Conservation (phyloP, 2,113 vertebrate genomes). For the Thunnus maccoyii region DNA sequence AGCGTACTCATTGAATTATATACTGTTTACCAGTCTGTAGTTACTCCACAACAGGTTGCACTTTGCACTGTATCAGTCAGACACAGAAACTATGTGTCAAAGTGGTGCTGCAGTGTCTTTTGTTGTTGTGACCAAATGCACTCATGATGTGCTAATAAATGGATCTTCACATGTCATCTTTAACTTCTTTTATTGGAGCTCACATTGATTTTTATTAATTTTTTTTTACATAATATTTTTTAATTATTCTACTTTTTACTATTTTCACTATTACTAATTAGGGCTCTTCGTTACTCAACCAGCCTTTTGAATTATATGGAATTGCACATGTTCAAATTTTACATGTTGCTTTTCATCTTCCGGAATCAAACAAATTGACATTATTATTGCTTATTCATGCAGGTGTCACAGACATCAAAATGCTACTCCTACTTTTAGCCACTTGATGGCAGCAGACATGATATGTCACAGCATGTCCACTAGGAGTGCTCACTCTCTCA, state of each 20-base stretch:
- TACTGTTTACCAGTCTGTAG: not conserved
- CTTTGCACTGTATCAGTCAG: not conserved
- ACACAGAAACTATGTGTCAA: not conserved
- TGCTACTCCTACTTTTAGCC: slow-evolving; percentile 51
- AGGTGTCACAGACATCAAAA: not conserved
- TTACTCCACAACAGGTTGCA: too few relatives aligned
- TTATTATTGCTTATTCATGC: too few relatives aligned
- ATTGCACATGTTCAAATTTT: not conserved
- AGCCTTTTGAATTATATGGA: not conserved
- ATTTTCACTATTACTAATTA: too few relatives aligned
- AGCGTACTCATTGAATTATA: not conserved
- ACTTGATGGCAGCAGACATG: slow-evolving; percentile 71
- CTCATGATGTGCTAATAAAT: not conserved
- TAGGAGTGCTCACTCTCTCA: slow-evolving; percentile 9
- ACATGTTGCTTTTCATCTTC: not conserved
- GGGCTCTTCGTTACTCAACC: not conserved
- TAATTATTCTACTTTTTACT: too few relatives aligned
- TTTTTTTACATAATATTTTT: too few relatives aligned
- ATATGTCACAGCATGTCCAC: not conserved
- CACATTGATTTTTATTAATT: not conserved
- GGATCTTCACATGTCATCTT: not conserved
- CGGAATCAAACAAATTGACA: not conserved
- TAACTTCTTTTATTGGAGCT: not conserved
- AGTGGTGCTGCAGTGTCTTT: too few relatives aligned
- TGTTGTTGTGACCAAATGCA: not conserved